Evolutionary conservation across 2,113 vertebrate genomes (phyloP).

Genomic region (Bubalus kerabau): DNA sequence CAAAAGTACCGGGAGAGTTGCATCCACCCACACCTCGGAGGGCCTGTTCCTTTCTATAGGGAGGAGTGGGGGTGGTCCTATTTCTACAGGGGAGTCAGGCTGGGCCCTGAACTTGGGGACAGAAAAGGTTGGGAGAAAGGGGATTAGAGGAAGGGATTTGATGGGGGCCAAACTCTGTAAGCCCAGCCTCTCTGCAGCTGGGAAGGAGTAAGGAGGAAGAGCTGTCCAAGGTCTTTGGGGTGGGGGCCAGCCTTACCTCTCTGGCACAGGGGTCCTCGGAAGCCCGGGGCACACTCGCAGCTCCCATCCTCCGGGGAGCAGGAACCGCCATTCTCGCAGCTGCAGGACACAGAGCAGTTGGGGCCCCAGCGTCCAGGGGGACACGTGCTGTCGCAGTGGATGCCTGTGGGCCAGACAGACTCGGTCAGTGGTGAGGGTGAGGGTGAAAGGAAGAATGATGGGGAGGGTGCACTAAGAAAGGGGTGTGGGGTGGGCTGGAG

Average conservation of each 20-base stretch:
- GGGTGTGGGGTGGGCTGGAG: background rate
- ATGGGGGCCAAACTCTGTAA: background rate
- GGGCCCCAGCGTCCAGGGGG: conserved; percentile 94
- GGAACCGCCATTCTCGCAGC: conserved; percentile 95
- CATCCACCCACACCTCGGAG: background rate
- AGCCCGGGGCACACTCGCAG: conserved; percentile 95
- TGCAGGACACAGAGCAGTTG: conserved; percentile 96
- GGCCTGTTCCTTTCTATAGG: background rate
- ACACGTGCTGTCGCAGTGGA: conserved; percentile 94
- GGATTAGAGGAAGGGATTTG: background rate
- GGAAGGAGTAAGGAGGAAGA: background rate
- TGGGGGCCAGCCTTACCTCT: conserved; percentile 87
- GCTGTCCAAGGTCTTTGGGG: background rate
- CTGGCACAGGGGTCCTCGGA: conserved; percentile 94
- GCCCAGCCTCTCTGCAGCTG: background rate
- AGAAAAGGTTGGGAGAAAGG: background rate
- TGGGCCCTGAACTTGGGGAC: background rate
- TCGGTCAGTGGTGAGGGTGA: background rate
- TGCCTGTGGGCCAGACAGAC: conserved; percentile 80
- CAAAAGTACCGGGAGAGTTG: background rate
- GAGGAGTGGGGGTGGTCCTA: background rate
- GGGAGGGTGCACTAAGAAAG: background rate
- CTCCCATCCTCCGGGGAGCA: conserved; percentile 95
- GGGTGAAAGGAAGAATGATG: background rate
- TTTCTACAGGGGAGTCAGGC: background rate